Evolutionary conservation across 2,888 invertebrate genomes (phyloP), one percentile per base, ranked within the genome.

Genomic region (Eupithecia dodoneata): DNA sequence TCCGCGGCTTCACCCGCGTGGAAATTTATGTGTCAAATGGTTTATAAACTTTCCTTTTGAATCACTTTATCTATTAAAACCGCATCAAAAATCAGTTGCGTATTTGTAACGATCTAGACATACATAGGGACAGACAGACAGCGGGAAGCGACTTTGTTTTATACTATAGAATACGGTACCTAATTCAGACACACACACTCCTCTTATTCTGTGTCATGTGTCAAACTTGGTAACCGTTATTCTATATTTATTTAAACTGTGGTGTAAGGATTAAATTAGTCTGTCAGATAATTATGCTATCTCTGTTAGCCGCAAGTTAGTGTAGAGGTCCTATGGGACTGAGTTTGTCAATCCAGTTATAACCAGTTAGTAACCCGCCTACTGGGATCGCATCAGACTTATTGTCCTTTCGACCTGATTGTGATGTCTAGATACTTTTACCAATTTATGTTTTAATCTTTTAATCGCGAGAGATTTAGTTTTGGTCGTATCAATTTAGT

Each of bases 301-400:
- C 81, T 76, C 77, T 70, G 78, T 75, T 76, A 74, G 76, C 81
- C 84, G 74, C 82, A 83, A 83, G 79, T 82, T 83, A 83, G 82
- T 79, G 79, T 76, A 72, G 78, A 41, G 79, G 74, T 69, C 79
- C 79, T 42, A 47, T 6, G 79, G 76, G 76, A 79, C 71, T 42
- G 72, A 76, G 76, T 76, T 76, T 72, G 78, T 78, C 78, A 78
- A 78, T 76, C 76, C 69, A 72, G 74, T 76, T 78, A 78, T 78
- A 78, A 78, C 74, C 73, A 76, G 76, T 78, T 65, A 76, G 76
- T 78, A 70, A 76, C 70, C 74, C 72, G 67, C 69, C 76, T 55
- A 76, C 65, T 70, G 76, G 76, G 76, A 76, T 42, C 72, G n/a
- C 13, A 74, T 55, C 71, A 41, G 12, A 52, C 73, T 65, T 69